Conservation (phyloP, 2,888 invertebrate genomes). For the Nomada flava region DNA sequence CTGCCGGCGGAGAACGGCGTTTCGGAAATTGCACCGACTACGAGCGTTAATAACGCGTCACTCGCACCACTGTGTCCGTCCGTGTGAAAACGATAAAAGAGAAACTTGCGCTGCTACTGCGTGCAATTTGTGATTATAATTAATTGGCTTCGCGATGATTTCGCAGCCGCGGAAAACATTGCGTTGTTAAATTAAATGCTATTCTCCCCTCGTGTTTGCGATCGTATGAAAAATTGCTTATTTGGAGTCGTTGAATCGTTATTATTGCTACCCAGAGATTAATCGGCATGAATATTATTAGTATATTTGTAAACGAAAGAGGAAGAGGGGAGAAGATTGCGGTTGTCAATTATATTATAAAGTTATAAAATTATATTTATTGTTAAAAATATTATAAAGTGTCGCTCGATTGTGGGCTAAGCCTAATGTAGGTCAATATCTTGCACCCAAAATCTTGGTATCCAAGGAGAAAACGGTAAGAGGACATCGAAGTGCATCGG, state of each 20-base stretch:
- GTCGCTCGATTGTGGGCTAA: not conserved
- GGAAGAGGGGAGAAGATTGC: no score
- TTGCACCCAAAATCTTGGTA: not conserved
- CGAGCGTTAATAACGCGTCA: conserved; percentile 34
- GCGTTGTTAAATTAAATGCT: no score
- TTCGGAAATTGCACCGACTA: conserved; percentile 26
- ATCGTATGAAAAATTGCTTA: no score
- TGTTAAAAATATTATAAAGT: no score
- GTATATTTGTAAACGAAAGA: no score
- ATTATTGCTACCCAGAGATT: no score
- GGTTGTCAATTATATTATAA: no score
- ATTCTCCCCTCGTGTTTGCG: no score
- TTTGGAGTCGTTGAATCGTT: no score
- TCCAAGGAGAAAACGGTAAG: not conserved
- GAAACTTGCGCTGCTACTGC: not conserved
- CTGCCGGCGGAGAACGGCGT: not conserved
- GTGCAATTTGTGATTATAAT: conserved; percentile 24
- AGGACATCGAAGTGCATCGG: conserved; percentile 12
- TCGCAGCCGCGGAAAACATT: not conserved
- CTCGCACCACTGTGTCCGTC: not conserved
- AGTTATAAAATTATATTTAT: no score
- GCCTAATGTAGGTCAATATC: not conserved
- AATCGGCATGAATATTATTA: no score
- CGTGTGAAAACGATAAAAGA: conserved; percentile 3
- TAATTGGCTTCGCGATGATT: conserved; percentile 28